These are phyloP conservation scores for honey bee (Apis mellifera) DNA, from an alignment of 1,140 invertebrate genomes.

Conservation along the genomic window DNA sequence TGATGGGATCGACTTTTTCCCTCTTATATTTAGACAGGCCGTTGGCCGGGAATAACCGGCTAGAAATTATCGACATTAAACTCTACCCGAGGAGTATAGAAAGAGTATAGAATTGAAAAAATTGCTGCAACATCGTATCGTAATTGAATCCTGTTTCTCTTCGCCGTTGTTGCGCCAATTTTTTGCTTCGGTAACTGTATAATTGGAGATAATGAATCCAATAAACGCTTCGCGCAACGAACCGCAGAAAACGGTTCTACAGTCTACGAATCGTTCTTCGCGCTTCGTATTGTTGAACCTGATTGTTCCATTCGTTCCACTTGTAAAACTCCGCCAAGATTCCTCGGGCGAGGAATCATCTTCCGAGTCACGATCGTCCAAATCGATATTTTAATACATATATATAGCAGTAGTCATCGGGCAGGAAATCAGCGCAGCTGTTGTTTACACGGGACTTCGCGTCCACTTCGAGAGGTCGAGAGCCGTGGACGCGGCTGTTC, in stretches of 20 bases:
- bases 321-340: background rate
- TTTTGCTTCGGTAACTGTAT: slow-evolving; percentile 27
- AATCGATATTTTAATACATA: background rate
- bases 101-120: too few species aligned
- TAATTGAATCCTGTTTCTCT: background rate
- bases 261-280: background rate
- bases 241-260: slow-evolving; percentile 4
- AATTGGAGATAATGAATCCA: slow-evolving; percentile 22
- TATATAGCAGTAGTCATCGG: background rate
- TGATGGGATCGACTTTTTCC: background rate
- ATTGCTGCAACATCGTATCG: too few species aligned
- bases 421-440: slow-evolving; percentile 39
- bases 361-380: background rate
- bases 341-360: background rate
- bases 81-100: too few species aligned
- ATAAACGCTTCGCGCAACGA: slow-evolving; percentile 46
- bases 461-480: background rate
- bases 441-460: slow-evolving; percentile 34
- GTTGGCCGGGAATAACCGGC: background rate
- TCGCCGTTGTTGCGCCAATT: background rate
- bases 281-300: background rate
- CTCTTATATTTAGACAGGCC: background rate
- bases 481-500: slow-evolving; percentile 26
- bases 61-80: background rate
- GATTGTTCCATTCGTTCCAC: background rate